Conservation (phyloP, 2,888 invertebrate species). For the Hemistola chrysoprasaria region DNA sequence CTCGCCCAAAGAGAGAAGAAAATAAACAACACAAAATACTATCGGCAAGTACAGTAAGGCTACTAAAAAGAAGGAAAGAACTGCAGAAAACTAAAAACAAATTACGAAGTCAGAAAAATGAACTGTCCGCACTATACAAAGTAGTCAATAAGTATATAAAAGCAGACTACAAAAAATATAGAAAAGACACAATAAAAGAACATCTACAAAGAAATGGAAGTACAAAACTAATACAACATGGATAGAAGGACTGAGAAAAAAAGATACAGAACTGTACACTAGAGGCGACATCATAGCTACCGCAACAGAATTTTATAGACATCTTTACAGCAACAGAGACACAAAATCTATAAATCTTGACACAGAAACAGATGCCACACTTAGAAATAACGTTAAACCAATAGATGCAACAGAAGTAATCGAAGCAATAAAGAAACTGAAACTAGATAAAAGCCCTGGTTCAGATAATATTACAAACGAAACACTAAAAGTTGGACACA, state of each 20-base stretch:
- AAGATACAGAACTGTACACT: too few relatives aligned
- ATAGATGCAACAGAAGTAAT: background rate
- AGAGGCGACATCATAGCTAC: too few relatives aligned
- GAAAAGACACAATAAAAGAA: conserved; percentile 7
- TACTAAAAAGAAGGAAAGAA: conserved; percentile 10
- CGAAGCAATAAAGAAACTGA: conserved; percentile 5
- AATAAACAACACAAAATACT: conserved; percentile 2
- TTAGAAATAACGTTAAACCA: too few relatives aligned
- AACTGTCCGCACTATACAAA: conserved; percentile 11
- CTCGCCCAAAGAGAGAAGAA: background rate
- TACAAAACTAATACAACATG: conserved; percentile 7
- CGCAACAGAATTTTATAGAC: too few relatives aligned
- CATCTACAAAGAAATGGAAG: conserved; percentile 9
- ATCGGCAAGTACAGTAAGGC: background rate
- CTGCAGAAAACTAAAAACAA: conserved; percentile 13
- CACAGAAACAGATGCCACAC: too few relatives aligned
- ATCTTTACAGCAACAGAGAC: too few relatives aligned
- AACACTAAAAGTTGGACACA: too few relatives aligned
- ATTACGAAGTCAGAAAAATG: conserved; percentile 9
- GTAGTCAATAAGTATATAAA: conserved; percentile 12
- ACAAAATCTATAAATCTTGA: too few relatives aligned
- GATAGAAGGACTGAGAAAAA: conserved; percentile 4
- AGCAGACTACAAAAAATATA: conserved; percentile 8
- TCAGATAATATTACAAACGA: too few relatives aligned
- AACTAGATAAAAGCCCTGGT: background rate